These are phyloP conservation scores for Cladorhizidae sp. DNA, from an alignment of 37 sponge, comb jelly and placozoan species.

Conservation along the genomic window DNA sequence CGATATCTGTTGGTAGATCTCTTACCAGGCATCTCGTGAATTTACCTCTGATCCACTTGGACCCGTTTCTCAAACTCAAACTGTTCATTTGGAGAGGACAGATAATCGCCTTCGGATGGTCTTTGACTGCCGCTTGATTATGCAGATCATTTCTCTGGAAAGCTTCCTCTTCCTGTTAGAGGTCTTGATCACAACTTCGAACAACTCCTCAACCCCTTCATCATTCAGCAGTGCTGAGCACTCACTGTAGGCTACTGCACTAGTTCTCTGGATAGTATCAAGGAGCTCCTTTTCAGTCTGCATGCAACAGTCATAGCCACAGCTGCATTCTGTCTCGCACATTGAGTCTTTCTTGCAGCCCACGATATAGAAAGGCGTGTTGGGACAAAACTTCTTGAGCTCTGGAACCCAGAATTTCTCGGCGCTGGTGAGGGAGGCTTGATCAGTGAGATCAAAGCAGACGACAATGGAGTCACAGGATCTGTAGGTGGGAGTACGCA, in stretches of 20 bases:
- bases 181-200: conserved; percentile 35
- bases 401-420: conserved; percentile 70
- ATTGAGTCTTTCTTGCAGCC: conserved; percentile 71
- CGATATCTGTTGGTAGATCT: too few species aligned
- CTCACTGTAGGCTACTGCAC: conserved; percentile 59
- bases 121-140: conserved; percentile 39
- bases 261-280: conserved; percentile 30
- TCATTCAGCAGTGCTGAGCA: conserved; percentile 50
- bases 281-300: conserved; percentile 18
- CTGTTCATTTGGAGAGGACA: neutral
- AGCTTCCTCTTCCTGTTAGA: conserved; percentile 12
- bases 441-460: conserved; percentile 70
- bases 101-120: conserved; percentile 14
- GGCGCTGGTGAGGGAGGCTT: conserved; percentile 26
- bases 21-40: too few species aligned
- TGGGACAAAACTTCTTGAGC: conserved; percentile 40
- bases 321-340: conserved; percentile 8
- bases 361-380: conserved; percentile 54
- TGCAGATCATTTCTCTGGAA: conserved; percentile 29
- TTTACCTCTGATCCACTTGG: too few species aligned
- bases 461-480: conserved; percentile 60
- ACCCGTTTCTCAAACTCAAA: too few species aligned
- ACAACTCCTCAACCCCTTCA: conserved; percentile 41
- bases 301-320: conserved; percentile 18
- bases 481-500: conserved; percentile 43